Conservation (phyloP, 2,888 invertebrate genomes). For the Lasioglossum leucozonium region DNA sequence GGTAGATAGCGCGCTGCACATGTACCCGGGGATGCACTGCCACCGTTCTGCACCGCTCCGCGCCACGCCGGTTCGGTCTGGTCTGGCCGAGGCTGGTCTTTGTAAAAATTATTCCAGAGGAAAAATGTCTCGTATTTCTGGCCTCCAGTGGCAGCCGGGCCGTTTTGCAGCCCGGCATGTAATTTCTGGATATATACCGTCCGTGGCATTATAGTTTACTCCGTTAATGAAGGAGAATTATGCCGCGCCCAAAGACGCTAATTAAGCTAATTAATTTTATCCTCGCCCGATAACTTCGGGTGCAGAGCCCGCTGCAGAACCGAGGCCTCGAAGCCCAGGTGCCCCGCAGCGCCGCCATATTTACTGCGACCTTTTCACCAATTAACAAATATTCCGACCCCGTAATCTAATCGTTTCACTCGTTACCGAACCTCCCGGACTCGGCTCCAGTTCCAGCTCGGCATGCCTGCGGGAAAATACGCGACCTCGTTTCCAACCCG, state of each 20-base stretch:
- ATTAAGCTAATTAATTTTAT: conserved; percentile 73
- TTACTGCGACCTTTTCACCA: not conserved
- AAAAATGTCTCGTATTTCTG: conserved; percentile 70
- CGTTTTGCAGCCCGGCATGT: conserved; percentile 46
- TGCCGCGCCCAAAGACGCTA: conserved; percentile 61
- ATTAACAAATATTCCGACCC: conserved; percentile 2
- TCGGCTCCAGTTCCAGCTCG: not conserved
- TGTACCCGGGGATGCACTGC: not conserved
- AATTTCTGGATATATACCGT: conserved; percentile 46
- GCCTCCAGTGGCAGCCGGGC: conserved; percentile 39
- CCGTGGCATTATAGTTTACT: conserved; percentile 59
- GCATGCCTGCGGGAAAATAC: not conserved
- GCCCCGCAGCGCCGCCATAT: not conserved
- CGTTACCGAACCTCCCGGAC: not conserved
- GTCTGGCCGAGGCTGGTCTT: conserved; percentile 35
- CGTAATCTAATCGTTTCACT: conserved; percentile 4
- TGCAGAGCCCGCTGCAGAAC: not conserved
- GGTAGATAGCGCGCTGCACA: conserved; percentile 33
- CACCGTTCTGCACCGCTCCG: not conserved
- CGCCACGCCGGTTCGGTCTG: not conserved
- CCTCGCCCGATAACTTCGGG: conserved; percentile 55
- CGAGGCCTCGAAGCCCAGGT: not conserved
- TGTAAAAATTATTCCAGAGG: conserved; percentile 69
- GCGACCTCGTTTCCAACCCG: not conserved
- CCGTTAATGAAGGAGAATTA: conserved; percentile 72